Base-by-base conservation (phyloP, 2,888 invertebrate species). In the Leptogaster cylindrica region DNA sequence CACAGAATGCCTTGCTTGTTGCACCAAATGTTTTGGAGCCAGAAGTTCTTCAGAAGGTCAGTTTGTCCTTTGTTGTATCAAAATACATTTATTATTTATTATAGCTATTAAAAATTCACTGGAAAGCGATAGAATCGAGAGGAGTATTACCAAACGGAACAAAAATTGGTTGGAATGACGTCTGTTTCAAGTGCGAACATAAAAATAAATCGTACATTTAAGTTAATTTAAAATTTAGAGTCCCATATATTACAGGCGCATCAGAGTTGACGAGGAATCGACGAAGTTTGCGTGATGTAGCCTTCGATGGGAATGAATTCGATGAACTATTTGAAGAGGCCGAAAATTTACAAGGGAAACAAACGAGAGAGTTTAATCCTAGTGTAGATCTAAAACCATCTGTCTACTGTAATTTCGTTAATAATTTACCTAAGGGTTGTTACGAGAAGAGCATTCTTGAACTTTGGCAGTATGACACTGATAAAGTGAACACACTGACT, bases 1-100 rank as follows among this genome's bases (percentile, higher is more conserved):
- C 85, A 10, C 87, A 90, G 78, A 83, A 80, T 69, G 78, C 88
- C 52, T 82, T 90, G 71, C 78, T 89, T 61, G 86, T 86, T 51
- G 88, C 87, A 18, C 84, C 88, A 58, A 85, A 91, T 82, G 86
- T 91, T 7, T 78, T 91, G 46, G 84, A 86, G 48, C 87, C 89
- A 1, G 75, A 83, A 72, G 82, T 87, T 67, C 81, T 91, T 64
- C 72, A 74, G 67, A 76, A 82, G 77, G 84, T 84, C 28, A 18
- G 39, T 27, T 14, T 12, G 33, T 16, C n/a, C 7, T 6, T 33
- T 10, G 2, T 39, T 1, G 10, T n/a, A n/a, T n/a, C n/a, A n/a
- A 2, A 41, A 41, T 14, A 12, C 16, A 33, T 36, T 7, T n/a
- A 76, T 70, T 70, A 70, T 20, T 48, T 48, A 23, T 75, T 51